Base-by-base conservation (phyloP, 2,113 vertebrate species). In the Seriola dumerili region DNA sequence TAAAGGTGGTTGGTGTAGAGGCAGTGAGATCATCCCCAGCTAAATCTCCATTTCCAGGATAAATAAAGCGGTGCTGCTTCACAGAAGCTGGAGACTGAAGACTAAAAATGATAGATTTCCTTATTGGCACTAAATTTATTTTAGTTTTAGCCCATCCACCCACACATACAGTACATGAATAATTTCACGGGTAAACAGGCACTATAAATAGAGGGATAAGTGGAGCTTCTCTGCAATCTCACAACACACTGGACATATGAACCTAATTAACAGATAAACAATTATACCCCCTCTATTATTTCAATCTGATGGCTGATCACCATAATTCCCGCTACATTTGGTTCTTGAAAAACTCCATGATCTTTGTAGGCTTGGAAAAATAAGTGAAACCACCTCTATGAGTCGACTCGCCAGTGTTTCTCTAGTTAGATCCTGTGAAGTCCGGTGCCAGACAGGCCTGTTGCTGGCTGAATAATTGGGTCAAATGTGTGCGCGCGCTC, bases 401-500 rank as follows among this genome's bases (percentile, higher is more conserved):
- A 65, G 32, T 42, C 4, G 11, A 50, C 50, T 61, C 23, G 8
- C 12, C 11, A 64, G 29, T 2, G 2, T 66, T 58, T 73, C 61
- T 55, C 10, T 59, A 21, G 23, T 83, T 61, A n/a, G 54, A 81
- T 67, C 71, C 52, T 23, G 17, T 75, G 52, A 52, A 75, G 61
- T 52, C 66, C 61, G 57, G 54, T 71, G 69, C 77, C 78, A 86
- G 76, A 69, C 85, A 23, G 69, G 72, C 79, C 40, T 67, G 44
- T 72, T 83, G 58, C 71, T 86, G 72, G 76, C 63, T 78, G 44
- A 83, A 81, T 69, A 91, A 89, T 6, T 93, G 62, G 90, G 92
- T 94, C 91, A 93, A 81, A 55, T 75, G 55, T 78, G 64, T 76
- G 64, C 34, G 57, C 36, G 54, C 72, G 83, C 40, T 61, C 36